Evolutionary conservation across 1,140 invertebrate species (phyloP).

Genomic region (Psix sp.): DNA sequence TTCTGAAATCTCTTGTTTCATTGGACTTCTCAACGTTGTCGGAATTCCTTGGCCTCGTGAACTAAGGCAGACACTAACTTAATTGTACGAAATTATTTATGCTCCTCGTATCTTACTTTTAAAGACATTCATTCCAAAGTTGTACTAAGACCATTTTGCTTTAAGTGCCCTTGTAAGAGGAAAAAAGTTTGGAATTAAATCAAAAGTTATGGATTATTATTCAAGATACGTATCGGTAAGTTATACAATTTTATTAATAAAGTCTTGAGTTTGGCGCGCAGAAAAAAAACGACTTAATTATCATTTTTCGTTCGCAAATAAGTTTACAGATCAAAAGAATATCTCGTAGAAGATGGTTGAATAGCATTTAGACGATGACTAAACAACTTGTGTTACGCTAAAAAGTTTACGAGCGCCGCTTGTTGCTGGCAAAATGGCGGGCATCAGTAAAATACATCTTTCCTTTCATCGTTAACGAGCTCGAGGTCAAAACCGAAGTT

Average conservation of each 20-base stretch:
- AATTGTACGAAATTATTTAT: constrained; percentile 57
- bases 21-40: constrained; percentile 50
- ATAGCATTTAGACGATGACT: background rate
- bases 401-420: background rate
- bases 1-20: constrained; percentile 63
- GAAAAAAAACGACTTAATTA: too few species aligned
- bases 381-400: background rate
- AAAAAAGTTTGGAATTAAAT: too few species aligned
- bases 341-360: too few species aligned
- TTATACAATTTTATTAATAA: too few species aligned
- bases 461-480: constrained; percentile 41
- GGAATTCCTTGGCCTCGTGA: constrained; percentile 42
- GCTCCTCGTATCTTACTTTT: constrained; percentile 47
- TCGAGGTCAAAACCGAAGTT: constrained; percentile 28
- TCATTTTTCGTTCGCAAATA: too few species aligned
- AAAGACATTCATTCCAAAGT: constrained; percentile 34
- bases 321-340: too few species aligned
- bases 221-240: too few species aligned
- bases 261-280: too few species aligned
- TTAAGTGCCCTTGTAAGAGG: too few species aligned
- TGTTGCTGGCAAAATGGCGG: constrained; percentile 1
- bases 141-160: constrained; percentile 15
- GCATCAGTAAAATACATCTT: constrained; percentile 33
- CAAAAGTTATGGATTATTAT: too few species aligned
- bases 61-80: constrained; percentile 50